These are phyloP conservation scores for Siniperca chuatsi DNA, from an alignment of 2,113 vertebrate species.

Conservation along the genomic window DNA sequence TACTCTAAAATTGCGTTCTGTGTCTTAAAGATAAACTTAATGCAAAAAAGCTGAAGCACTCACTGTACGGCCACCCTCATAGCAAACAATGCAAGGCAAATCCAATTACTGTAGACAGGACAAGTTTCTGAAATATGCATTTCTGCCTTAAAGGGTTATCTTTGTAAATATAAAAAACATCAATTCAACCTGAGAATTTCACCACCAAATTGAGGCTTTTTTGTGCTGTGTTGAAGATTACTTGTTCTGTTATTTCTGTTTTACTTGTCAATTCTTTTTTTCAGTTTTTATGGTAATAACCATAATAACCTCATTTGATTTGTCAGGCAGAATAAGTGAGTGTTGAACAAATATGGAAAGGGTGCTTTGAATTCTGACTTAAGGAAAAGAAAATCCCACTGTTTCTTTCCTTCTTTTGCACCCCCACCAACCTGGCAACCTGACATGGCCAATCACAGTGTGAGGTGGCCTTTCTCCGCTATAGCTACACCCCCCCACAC, in stretches of 20 bases:
- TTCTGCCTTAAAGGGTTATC: constrained; percentile 78
- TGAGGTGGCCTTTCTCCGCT: constrained; percentile 85
- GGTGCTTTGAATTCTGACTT: constrained; percentile 76
- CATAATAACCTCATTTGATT: constrained; percentile 73
- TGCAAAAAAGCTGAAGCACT: constrained; percentile 69
- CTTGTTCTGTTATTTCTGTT: constrained; percentile 66
- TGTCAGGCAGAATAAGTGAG: constrained; percentile 63
- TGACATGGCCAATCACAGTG: constrained; percentile 86
- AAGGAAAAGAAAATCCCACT: constrained; percentile 80
- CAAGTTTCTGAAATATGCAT: constrained; percentile 80
- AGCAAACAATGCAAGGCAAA: constrained; percentile 79
- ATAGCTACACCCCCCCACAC: constrained; percentile 80
- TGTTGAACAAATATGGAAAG: constrained; percentile 63
- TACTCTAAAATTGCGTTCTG: constrained; percentile 76
- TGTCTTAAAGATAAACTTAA: constrained; percentile 83
- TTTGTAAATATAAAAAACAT: constrained; percentile 75
- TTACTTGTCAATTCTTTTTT: constrained; percentile 47
- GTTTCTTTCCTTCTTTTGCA: constrained; percentile 86
- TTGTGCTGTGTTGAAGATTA: constrained; percentile 58
- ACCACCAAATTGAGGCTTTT: constrained; percentile 39
- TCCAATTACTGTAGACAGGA: constrained; percentile 80
- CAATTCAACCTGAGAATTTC: constrained; percentile 72
- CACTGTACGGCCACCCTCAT: constrained; percentile 71
- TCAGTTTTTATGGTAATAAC: constrained; percentile 64
- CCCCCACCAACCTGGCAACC: constrained; percentile 84